These are phyloP conservation scores for Dysidea cf. avara DNA, from an alignment of 37 sponge, comb jelly and placozoan species.

Conservation along the genomic window DNA sequence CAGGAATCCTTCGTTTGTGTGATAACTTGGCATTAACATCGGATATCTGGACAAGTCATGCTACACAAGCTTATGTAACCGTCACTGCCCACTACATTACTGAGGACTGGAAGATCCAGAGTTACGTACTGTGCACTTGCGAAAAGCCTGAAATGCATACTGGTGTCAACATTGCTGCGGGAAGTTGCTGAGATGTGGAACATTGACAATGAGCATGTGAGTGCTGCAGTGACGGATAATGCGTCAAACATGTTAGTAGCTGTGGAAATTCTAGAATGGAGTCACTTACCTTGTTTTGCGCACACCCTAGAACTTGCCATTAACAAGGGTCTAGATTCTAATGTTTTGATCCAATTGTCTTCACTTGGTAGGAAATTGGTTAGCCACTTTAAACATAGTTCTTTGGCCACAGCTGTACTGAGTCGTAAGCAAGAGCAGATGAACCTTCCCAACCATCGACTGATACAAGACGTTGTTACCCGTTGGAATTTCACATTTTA, in stretches of 20 bases:
- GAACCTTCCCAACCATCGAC: constrained; percentile 12
- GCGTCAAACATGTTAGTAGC: constrained; percentile 6
- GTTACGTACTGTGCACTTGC: too few species aligned
- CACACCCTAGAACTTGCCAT: constrained; percentile 14
- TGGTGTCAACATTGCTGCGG: too few species aligned
- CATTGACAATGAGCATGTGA: background rate
- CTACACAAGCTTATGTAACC: too few species aligned
- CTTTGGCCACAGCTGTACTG: constrained; percentile 12
- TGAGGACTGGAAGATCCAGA: too few species aligned
- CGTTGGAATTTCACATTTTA: constrained; percentile 35
- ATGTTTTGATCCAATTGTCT: background rate
- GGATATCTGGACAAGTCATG: too few species aligned
- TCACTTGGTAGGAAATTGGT: constrained; percentile 14
- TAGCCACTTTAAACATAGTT: constrained; percentile 36
- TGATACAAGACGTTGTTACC: constrained; percentile 23
- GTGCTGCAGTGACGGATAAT: constrained; percentile 7
- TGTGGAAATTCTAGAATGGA: constrained; percentile 22
- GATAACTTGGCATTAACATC: too few species aligned
- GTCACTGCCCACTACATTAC: too few species aligned
- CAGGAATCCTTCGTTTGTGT: too few species aligned
- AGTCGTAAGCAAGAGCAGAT: constrained; percentile 13
- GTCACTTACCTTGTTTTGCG: background rate
- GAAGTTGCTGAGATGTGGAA: background rate
- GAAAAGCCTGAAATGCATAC: too few species aligned
- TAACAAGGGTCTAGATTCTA: constrained; percentile 1